These are phyloP conservation scores for Aphrocallistes beatrix DNA, from an alignment of 37 sponge, comb jelly and placozoan species.

Conservation along the genomic window DNA sequence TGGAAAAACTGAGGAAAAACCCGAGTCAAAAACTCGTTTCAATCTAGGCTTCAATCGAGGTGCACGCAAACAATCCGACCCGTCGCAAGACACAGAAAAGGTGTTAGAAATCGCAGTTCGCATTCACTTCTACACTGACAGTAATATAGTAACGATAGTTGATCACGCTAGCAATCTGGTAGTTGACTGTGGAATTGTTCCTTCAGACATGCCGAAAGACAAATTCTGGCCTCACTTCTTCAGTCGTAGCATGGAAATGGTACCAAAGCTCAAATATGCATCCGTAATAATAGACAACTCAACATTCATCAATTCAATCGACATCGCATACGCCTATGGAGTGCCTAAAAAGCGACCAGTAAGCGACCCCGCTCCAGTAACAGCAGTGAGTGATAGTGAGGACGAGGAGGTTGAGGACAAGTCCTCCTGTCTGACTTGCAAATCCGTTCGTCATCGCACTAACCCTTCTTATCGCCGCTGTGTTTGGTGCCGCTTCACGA, in stretches of 20 bases:
- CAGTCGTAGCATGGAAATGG: background rate
- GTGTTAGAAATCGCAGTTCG: background rate
- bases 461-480: background rate
- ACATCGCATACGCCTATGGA: background rate
- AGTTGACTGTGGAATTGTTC: background rate
- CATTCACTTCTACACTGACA: background rate
- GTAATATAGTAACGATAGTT: background rate
- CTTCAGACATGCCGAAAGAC: background rate
- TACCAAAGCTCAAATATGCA: background rate
- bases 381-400: background rate
- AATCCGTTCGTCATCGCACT: background rate
- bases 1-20: background rate
- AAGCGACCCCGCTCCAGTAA: too few species aligned
- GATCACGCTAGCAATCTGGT: background rate
- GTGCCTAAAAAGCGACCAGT: background rate
- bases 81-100: background rate
- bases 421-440: background rate
- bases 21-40: background rate
- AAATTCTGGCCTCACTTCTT: slow-evolving; percentile 1
- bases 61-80: background rate
- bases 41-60: background rate
- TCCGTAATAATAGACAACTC: background rate
- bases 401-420: background rate
- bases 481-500: background rate
- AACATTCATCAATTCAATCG: background rate